These are phyloP conservation scores for Patagioenas fasciata DNA, from an alignment of 2,113 vertebrate species.

Conservation along the genomic window DNA sequence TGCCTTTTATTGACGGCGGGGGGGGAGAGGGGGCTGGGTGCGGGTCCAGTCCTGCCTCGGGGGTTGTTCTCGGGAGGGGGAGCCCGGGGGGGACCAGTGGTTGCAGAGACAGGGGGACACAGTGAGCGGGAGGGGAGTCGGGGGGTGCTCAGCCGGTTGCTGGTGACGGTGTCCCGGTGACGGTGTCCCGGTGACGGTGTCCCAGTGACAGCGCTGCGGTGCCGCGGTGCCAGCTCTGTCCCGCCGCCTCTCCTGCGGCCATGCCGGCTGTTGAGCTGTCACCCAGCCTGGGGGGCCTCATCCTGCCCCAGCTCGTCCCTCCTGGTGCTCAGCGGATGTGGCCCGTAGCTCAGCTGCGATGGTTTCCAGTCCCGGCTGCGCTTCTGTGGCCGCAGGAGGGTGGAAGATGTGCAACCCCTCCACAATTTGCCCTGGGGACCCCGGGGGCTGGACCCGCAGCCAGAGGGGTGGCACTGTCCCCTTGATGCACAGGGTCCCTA, in stretches of 20 bases:
- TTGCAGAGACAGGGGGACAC: rapidly evolving
- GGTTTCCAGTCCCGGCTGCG: background rate
- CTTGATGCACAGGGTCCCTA: background rate
- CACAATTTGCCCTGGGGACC: rapidly evolving
- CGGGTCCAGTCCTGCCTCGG: background rate
- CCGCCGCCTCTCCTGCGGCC: background rate
- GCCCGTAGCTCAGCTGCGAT: background rate
- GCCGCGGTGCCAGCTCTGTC: background rate
- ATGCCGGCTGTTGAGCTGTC: background rate
- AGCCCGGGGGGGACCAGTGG: background rate
- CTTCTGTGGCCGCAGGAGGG: rapidly evolving
- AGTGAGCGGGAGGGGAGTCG: rapidly evolving
- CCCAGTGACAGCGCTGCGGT: background rate
- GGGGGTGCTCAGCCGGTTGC: background rate
- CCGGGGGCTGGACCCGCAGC: background rate
- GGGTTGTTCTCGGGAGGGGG: background rate
- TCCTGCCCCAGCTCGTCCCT: background rate
- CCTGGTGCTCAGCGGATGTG: rapidly evolving
- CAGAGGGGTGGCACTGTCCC: background rate
- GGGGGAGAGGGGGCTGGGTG: background rate
- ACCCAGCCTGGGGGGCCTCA: background rate
- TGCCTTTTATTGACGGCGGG: slow-evolving; percentile 46
- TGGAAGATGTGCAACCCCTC: rapidly evolving
- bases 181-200: too few species aligned
- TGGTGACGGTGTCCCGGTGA: background rate